Percentiles rank a stretch among this genome's conserved stretches.
Conservation (phyloP, 2,888 invertebrate species). For the Baccha elongata region DNA sequence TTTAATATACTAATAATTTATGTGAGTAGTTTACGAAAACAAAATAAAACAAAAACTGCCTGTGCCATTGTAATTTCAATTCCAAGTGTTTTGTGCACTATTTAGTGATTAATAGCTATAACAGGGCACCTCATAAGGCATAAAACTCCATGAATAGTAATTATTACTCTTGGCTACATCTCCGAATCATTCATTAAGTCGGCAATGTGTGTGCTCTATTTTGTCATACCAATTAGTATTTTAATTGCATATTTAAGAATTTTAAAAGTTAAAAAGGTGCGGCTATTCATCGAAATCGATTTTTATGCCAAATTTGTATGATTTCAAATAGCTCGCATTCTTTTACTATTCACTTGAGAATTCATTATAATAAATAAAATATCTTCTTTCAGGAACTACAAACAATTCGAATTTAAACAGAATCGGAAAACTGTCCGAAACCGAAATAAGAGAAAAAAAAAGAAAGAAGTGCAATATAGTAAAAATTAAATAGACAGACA, state of each 20-base stretch:
- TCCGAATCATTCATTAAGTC: conserved; percentile 44
- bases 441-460: conserved; percentile 1
- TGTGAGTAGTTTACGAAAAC: not conserved
- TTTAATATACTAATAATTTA: not conserved
- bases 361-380: conserved; percentile 10
- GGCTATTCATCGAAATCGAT: not conserved
- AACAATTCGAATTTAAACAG: conserved; percentile 10
- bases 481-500: conserved; percentile 47
- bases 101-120: conserved; percentile 31
- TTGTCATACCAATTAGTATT: conserved; percentile 64
- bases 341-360: not conserved
- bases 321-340: conserved; percentile 14
- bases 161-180: conserved; percentile 33
- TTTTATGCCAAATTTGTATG: not conserved
- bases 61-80: conserved; percentile 39
- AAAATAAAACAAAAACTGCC: conserved; percentile 12
- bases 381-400: conserved; percentile 37
- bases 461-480: conserved; percentile 56
- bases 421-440: not conserved
- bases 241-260: conserved; percentile 49
- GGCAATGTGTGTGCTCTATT: not conserved
- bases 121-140: not conserved
- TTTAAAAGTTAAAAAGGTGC: conserved; percentile 11
- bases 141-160: conserved; percentile 52
- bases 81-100: conserved; percentile 33